Evolutionary conservation across 2,113 vertebrate species (phyloP).

Genomic region (Myocastor coypus): DNA sequence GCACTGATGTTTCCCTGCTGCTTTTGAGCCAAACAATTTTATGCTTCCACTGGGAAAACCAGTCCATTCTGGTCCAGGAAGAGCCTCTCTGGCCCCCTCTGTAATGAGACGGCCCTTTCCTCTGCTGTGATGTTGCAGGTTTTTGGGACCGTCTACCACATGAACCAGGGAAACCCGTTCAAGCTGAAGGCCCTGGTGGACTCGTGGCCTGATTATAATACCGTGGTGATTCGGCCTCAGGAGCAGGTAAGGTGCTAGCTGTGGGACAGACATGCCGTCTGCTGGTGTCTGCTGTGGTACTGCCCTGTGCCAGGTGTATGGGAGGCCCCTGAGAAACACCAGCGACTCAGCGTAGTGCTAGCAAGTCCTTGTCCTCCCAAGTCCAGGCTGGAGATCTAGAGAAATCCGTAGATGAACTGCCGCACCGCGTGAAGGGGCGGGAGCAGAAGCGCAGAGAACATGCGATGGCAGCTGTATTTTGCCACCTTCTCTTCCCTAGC

Average conservation of each 20-base stretch:
- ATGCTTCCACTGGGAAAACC: background rate
- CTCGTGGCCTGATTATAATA: conserved; percentile 71
- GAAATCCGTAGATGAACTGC: background rate
- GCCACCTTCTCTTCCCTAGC: background rate
- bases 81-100: background rate
- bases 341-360: background rate
- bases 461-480: background rate
- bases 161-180: conserved; percentile 65
- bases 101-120: too few relatives aligned
- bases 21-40: background rate
- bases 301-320: background rate
- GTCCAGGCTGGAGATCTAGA: background rate
- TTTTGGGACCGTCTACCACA: conserved; percentile 51
- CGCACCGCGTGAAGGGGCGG: background rate
- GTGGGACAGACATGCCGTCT: background rate
- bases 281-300: background rate
- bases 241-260: conserved; percentile 46
- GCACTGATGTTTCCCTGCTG: background rate
- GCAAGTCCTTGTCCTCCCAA: background rate
- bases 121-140: conserved; percentile 4
- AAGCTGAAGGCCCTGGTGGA: conserved; percentile 60
- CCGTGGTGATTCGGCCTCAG: conserved; percentile 43
- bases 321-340: background rate
- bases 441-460: background rate
- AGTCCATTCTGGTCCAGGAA: background rate